Percentiles rank a stretch among this genome's conserved stretches.
These are phyloP conservation scores for Notolepis coatsorum DNA, from an alignment of 2,797 vertebrate genomes.

Conservation along the genomic window DNA sequence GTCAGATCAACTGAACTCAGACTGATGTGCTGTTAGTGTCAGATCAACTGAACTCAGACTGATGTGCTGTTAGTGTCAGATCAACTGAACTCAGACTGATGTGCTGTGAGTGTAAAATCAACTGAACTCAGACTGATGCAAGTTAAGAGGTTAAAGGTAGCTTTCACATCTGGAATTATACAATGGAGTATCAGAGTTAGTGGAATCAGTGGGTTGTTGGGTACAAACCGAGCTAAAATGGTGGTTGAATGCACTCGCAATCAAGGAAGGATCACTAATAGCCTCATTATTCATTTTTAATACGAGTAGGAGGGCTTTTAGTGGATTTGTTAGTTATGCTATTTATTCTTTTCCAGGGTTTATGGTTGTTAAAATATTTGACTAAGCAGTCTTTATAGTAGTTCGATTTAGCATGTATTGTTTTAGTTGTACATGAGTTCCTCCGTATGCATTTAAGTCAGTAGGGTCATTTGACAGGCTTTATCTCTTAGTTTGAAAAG, in stretches of 20 bases:
- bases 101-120: too few species aligned
- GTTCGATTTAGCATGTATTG: background rate
- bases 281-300: background rate
- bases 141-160: too few species aligned
- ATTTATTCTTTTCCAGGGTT: conserved; percentile 1
- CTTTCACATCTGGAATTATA: too few species aligned
- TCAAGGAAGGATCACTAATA: background rate
- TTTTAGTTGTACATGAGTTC: background rate
- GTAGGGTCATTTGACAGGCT: background rate
- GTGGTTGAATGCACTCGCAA: background rate
- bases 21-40: too few species aligned
- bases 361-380: background rate
- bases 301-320: background rate
- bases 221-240: background rate
- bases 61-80: too few species aligned
- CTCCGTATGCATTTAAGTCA: background rate
- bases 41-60: too few species aligned
- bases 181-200: too few species aligned
- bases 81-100: too few species aligned
- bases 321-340: background rate
- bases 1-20: too few species aligned
- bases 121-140: too few species aligned
- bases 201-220: background rate
- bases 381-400: background rate
- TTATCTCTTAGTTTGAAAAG: background rate